Percentiles rank a stretch among this genome's conserved stretches.
Conservation (phyloP, 2,797 vertebrate species). For the Xiphorhynchus erythropygius region DNA sequence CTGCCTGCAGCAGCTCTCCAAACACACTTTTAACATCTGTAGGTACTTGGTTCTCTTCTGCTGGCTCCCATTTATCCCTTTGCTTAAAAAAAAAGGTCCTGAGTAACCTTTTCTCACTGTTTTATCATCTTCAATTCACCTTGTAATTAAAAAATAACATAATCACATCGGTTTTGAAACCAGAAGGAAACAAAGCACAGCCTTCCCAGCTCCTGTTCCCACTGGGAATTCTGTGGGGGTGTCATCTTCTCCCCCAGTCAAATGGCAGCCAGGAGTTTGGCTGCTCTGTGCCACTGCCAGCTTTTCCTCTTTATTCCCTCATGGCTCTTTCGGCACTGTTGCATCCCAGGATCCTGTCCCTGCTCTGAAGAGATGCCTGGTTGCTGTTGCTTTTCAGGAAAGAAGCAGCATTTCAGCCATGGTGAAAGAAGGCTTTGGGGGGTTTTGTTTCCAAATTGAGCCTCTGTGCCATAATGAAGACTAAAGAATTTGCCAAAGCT, state of each 20-base stretch:
- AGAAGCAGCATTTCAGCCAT: neutral
- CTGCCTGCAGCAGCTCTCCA: neutral
- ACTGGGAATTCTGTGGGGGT: neutral
- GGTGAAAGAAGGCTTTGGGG: neutral
- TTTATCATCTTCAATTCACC: neutral
- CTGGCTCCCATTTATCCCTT: neutral
- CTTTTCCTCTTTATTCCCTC: neutral
- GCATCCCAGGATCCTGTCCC: neutral
- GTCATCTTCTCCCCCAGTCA: neutral
- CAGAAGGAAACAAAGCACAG: neutral
- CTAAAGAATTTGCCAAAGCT: neutral
- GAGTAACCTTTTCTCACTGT: neutral
- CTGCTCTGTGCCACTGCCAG: neutral
- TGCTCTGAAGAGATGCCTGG: neutral
- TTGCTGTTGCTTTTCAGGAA: neutral
- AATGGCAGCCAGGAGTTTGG: neutral
- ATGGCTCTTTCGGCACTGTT: rapidly evolving
- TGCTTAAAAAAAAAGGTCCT: neutral
- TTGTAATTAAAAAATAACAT: neutral
- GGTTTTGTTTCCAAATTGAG: neutral
- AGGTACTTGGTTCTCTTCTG: neutral
- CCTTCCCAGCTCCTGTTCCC: neutral
- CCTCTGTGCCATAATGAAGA: neutral
- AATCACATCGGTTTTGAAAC: neutral
- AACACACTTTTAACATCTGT: neutral